phyloP scores from a whole-genome alignment of 2,888 invertebrate genomes.

The Syrista parreyssii region DNA sequence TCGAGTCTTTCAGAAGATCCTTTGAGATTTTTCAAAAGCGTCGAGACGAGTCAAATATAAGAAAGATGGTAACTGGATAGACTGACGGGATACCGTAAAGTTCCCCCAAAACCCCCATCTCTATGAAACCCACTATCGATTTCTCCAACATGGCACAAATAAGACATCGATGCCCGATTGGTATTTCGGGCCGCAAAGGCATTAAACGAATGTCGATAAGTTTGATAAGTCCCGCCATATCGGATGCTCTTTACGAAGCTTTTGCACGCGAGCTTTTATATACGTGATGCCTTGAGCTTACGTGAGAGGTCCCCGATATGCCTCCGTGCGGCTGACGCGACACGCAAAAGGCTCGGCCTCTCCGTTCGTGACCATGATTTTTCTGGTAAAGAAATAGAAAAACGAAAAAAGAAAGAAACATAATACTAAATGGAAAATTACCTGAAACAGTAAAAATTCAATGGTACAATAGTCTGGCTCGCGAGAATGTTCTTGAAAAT shows the following conservation, averaged over 20 bases:
- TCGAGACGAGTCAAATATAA: neutral
- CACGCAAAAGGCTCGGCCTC: neutral
- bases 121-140: neutral
- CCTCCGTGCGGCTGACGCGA: neutral
- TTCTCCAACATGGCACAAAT: neutral
- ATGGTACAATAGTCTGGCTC: too few relatives aligned
- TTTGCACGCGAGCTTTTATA: constrained; percentile 44
- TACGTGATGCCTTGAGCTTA: constrained; percentile 19
- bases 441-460: neutral
- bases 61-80: neutral
- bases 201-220: constrained; percentile 48
- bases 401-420: neutral
- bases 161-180: constrained; percentile 6
- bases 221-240: constrained; percentile 44
- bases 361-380: neutral
- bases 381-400: neutral
- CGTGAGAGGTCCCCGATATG: constrained; percentile 24
- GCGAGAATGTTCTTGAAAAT: neutral
- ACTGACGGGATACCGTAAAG: neutral
- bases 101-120: neutral
- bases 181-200: constrained; percentile 14
- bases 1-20: neutral
- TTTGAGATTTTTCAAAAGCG: neutral
- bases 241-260: constrained; percentile 42
- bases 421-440: neutral